phyloP scores from a whole-genome alignment of 2,888 invertebrate species.

The Drosophila melanosoma region DNA sequence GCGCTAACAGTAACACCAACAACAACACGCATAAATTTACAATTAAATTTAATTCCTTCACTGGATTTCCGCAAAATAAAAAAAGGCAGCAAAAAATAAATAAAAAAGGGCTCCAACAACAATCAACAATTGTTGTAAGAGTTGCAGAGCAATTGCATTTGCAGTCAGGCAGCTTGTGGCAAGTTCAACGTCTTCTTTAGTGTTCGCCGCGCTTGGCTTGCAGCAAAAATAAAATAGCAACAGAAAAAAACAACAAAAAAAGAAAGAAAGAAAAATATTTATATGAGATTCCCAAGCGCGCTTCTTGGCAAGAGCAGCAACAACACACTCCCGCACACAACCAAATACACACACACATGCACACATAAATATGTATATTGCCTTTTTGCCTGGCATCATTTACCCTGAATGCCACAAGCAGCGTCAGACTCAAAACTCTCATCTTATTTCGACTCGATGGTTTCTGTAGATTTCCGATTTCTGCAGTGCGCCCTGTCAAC shows the following conservation, averaged over 20 bases:
- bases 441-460: conserved; percentile 17
- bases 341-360: conserved; percentile 16
- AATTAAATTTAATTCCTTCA: conserved; percentile 79
- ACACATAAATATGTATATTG: neutral
- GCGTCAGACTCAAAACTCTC: conserved; percentile 17
- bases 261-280: conserved; percentile 22
- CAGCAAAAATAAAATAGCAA: conserved; percentile 47
- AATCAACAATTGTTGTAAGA: conserved; percentile 56
- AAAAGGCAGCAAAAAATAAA: conserved; percentile 16
- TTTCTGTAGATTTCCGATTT: neutral
- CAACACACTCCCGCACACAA: conserved; percentile 19
- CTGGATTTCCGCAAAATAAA: conserved; percentile 73
- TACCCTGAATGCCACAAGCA: conserved; percentile 42
- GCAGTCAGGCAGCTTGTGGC: conserved; percentile 51
- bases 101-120: conserved; percentile 52
- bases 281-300: conserved; percentile 73
- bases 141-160: conserved; percentile 34
- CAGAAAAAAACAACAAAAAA: conserved; percentile 38
- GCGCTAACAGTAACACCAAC: conserved; percentile 17
- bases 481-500: conserved; percentile 11
- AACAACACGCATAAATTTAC: conserved; percentile 75
- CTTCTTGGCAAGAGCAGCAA: conserved; percentile 69
- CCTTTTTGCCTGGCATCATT: conserved; percentile 35
- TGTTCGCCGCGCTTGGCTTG: conserved; percentile 71
- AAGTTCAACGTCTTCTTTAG: conserved; percentile 78